A percentile compares a stretch with the other conserved stretches of the same genome.
Conservation (phyloP, 2,113 vertebrate species). For the Bubalus kerabau region DNA sequence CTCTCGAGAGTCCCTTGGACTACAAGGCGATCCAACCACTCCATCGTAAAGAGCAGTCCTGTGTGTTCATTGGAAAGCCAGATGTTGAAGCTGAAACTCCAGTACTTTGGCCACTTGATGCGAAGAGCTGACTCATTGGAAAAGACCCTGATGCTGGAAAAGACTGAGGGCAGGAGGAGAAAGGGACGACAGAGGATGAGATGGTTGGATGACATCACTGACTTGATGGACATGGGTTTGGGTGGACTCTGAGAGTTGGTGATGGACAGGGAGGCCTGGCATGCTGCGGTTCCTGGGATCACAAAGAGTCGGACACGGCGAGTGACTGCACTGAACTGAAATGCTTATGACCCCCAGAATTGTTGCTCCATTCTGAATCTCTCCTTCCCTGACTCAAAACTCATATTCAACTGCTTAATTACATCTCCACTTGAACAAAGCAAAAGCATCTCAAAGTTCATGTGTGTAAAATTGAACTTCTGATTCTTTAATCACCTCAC, state of each 20-base stretch:
- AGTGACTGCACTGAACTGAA: no score
- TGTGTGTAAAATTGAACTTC: not conserved
- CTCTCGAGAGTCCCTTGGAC: not conserved
- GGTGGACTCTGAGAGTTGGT: no score
- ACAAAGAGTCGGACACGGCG: fast-evolving
- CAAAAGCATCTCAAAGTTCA: not conserved
- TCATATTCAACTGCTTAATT: not conserved
- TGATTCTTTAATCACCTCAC: not conserved
- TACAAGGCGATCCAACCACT: not conserved
- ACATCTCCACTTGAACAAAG: not conserved
- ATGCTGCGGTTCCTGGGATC: no score
- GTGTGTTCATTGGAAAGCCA: not conserved
- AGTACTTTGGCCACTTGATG: not conserved
- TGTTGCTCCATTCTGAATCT: not conserved
- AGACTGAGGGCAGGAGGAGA: no score
- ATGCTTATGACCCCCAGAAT: not conserved
- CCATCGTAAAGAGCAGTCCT: not conserved
- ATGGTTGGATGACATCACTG: no score
- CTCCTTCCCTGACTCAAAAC: not conserved
- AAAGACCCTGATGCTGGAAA: no score
- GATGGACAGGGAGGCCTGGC: no score
- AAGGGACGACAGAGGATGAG: no score
- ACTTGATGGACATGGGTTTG: no score
- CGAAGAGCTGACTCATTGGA: no score
- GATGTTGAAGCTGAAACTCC: not conserved